Conservation (phyloP, 2,888 invertebrate species). For the Escarpia spicata region DNA sequence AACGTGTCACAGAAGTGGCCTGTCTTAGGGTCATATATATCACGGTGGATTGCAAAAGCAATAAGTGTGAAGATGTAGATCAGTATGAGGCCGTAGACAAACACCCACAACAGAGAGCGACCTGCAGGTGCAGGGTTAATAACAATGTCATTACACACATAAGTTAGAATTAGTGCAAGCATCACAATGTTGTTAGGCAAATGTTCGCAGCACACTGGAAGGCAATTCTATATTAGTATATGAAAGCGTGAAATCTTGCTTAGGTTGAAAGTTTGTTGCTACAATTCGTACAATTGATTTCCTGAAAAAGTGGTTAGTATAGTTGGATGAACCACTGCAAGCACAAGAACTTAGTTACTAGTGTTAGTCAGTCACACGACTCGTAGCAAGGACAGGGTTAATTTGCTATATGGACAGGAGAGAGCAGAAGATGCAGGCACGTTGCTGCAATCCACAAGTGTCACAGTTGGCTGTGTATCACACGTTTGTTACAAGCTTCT, state of each 20-base stretch:
- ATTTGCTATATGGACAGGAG: background rate
- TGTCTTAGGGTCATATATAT: conserved; percentile 40
- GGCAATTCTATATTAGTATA: background rate
- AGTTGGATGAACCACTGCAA: background rate
- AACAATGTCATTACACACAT: background rate
- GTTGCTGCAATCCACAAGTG: too few relatives aligned
- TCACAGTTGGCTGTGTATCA: too few relatives aligned
- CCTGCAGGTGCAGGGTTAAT: conserved; percentile 46
- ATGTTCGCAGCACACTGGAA: background rate
- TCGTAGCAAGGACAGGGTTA: background rate
- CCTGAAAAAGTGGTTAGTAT: background rate
- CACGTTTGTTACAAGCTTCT: too few relatives aligned
- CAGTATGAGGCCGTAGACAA: conserved; percentile 55
- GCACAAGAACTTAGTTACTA: background rate
- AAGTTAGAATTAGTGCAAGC: background rate
- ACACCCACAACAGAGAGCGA: conserved; percentile 58
- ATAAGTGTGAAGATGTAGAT: conserved; percentile 60
- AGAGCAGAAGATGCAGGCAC: too few relatives aligned
- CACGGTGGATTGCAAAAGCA: conserved; percentile 55
- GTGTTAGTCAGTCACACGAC: background rate
- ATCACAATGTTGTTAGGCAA: background rate
- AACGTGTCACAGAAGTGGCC: conserved; percentile 55
- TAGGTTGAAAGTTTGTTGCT: background rate
- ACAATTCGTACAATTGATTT: background rate
- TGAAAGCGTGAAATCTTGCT: background rate